Evolutionary conservation across 2,797 vertebrate species (phyloP).

Genomic region (Masticophis lateralis): DNA sequence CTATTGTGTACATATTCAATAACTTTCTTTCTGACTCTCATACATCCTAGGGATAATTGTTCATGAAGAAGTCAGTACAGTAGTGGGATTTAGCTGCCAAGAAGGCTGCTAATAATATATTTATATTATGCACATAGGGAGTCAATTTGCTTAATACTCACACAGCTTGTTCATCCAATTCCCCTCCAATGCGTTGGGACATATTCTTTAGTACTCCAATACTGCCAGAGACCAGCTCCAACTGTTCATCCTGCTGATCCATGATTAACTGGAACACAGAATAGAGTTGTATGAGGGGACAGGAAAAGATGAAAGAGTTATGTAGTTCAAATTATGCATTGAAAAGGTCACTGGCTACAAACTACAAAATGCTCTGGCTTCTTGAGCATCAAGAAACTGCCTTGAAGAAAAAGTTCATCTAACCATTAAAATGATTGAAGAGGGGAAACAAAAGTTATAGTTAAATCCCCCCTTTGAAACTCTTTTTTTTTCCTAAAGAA

Average conservation of each 20-base stretch:
- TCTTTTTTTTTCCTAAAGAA: not conserved
- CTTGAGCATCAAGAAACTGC: constrained; percentile 23
- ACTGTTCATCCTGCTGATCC: constrained; percentile 93
- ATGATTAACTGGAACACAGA: constrained; percentile 83
- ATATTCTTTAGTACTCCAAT: constrained; percentile 98
- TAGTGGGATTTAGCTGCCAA: not conserved
- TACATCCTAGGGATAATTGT: not conserved
- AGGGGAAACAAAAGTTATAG: not conserved
- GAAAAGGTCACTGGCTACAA: constrained; percentile 5
- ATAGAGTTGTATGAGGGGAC: constrained; percentile 5
- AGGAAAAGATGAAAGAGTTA: not conserved
- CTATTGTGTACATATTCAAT: not conserved
- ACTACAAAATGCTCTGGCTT: constrained; percentile 46
- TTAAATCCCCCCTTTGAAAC: not conserved
- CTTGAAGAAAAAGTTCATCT: constrained; percentile 17
- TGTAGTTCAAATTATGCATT: constrained; percentile 52
- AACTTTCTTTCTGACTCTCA: not conserved
- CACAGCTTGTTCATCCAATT: constrained; percentile 96
- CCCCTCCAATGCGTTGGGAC: constrained; percentile 95
- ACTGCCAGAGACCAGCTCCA: constrained; percentile 96
- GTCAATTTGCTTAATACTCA: constrained; percentile 70
- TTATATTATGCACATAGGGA: rapidly evolving
- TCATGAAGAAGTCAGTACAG: not conserved
- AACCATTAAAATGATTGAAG: not conserved
- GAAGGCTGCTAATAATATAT: rapidly evolving